Conservation (phyloP, 1,140 invertebrate genomes). For the Bombus balteatus region DNA sequence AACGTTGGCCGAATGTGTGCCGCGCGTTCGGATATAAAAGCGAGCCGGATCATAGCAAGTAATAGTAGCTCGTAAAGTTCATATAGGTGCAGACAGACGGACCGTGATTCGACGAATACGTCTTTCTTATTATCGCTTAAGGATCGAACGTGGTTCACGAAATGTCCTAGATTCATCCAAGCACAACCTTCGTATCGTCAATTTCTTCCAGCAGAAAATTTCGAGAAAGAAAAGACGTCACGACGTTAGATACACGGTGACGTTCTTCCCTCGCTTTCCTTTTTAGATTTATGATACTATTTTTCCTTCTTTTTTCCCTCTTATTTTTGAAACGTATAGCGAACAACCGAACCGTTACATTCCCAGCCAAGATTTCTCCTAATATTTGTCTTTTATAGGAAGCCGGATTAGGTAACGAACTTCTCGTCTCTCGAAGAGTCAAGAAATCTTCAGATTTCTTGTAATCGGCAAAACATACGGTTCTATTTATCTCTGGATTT, state of each 20-base stretch:
- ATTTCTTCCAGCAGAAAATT: background rate
- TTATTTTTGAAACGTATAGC: background rate
- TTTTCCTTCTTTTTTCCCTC: background rate
- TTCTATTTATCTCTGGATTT: constrained; percentile 11
- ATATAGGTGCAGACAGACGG: constrained; percentile 22
- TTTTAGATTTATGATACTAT: background rate
- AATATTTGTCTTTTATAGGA: constrained; percentile 19
- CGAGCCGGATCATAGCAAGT: constrained; percentile 41
- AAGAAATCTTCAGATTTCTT: background rate
- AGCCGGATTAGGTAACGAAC: background rate
- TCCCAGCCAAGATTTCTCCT: background rate
- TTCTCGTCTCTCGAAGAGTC: background rate
- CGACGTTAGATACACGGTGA: background rate
- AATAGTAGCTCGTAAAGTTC: constrained; percentile 54
- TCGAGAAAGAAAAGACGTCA: background rate
- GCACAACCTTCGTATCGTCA: background rate
- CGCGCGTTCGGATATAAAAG: constrained; percentile 52
- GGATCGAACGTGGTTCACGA: background rate
- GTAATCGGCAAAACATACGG: background rate
- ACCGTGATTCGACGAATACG: constrained; percentile 49
- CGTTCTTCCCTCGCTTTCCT: background rate
- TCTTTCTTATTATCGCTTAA: constrained; percentile 58
- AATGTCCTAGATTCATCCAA: background rate
- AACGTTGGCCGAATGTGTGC: background rate
- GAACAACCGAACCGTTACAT: background rate